Base-by-base conservation (phyloP, 1,140 invertebrate species). In the Elysia chlorotica region DNA sequence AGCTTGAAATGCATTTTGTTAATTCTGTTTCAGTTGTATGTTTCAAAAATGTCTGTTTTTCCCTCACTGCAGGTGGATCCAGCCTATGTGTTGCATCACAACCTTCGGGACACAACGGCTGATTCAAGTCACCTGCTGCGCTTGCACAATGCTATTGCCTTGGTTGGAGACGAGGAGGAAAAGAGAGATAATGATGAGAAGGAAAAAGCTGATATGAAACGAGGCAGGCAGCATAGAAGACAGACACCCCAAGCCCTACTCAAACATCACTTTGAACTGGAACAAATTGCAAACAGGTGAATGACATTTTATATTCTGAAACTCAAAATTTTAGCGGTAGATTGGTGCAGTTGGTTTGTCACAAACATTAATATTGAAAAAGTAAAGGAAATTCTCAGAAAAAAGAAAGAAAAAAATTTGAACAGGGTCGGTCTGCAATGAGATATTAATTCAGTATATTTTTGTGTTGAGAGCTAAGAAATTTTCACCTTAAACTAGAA, bases 61-160 rank as follows among this genome's bases (percentile, higher is more conserved):
- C 53, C 25, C 36, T 53, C 71, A 19, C 65, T 71, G 30, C 59
- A 81, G 81, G 66, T 82, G 28, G 70, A 76, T 33, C 67, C 77
- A 31, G 76, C 77, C 0, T 75, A 78, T 37, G 67, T 81, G 14
- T 65, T 81, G 6, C 48, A 77, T 25, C 75, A 76, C 41, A 61
- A 71, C 19, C 37, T 79, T 35, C 73, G 74, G 30, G 76, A 76
- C 23, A 76, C 75, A 23, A 62, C 57, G 17, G 75, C 75, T 17
- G 74, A 79, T 37, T 62, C 48, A 10, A 37, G 67, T 14, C 56
- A 75, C 33, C 41, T 82, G 56, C 74, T 81, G 19, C 76, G 77
- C 28, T 71, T 81, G 4, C 79, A 81, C 61, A 76, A 77, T 53
- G 77, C 73, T 35, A 68, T 80, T 21, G 57, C 65, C 19, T 41